Evolutionary conservation across 2,888 invertebrate genomes (phyloP), one percentile per base, ranked within the genome.

Genomic region (Melinopterus prodromus): DNA sequence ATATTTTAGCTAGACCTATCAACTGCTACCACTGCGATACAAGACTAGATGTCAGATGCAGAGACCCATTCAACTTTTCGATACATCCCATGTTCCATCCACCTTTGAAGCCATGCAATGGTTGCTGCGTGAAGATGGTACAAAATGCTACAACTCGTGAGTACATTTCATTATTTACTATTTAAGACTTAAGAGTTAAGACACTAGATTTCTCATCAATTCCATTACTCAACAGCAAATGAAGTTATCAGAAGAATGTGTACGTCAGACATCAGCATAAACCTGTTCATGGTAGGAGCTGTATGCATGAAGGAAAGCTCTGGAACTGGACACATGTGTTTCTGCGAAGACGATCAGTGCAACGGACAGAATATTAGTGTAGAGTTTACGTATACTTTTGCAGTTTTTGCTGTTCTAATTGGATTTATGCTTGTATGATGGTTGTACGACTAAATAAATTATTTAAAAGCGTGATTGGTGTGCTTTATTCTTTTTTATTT

Each of bases 61-160:
- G 36, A 70, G 79, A 79, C 38, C 79, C 79, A 9, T 79, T 79
- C 16, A 70, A 79, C 38, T 79, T 71, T 6, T 70, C 79, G 6
- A 14, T 76, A 70, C 79, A 79, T 26, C 79, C 79, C n/a, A 76
- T 70, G 15, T 76, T 36, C n/a, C 76, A 79, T 16, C 79, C 79
- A 12, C 79, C 79, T 9, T 70, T 79, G 37, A 26, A 69, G 16
- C 71, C 70, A 2, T 79, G 79, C 76, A 79, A 76, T 16, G 79
- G 79, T 16, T 79, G 79, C 70, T 79, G 79, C 16, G 79, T 79
- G 12, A 79, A 79, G 70, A 71, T 79, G 76, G 79, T 79, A 14
- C 70, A 74, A 70, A 76, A 76, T 16, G 76, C 76, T 70, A 15
- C 70, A 35, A 79, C 38, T 69, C 70, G 79, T 79, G 70, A 76